These are phyloP conservation scores for Andrena minutula DNA, from an alignment of 2,888 invertebrate species.

Conservation along the genomic window DNA sequence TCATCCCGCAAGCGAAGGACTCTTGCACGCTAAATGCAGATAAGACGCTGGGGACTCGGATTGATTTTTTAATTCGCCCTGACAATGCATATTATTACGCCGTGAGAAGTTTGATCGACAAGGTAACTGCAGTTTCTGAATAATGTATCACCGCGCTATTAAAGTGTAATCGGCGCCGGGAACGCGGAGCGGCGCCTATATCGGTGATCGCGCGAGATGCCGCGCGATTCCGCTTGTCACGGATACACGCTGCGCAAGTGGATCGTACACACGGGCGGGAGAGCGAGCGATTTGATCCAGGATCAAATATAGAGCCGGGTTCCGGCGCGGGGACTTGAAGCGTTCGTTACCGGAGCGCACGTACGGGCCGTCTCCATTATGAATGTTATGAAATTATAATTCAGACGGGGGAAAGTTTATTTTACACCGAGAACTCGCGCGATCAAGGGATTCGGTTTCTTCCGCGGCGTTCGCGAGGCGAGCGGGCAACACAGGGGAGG, in stretches of 20 bases:
- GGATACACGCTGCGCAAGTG: constrained; percentile 18
- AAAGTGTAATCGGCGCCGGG: constrained; percentile 66
- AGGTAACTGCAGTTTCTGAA: constrained; percentile 67
- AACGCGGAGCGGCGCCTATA: constrained; percentile 36
- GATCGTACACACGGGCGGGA: constrained; percentile 18
- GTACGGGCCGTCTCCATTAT: constrained; percentile 40
- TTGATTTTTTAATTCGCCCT: constrained; percentile 49
- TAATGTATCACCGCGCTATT: constrained; percentile 65
- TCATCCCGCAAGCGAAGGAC: constrained; percentile 17
- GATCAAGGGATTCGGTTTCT: neutral
- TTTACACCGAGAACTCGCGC: constrained; percentile 9
- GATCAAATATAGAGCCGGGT: constrained; percentile 34
- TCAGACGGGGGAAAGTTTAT: constrained; percentile 17
- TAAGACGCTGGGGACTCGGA: constrained; percentile 25
- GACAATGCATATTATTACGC: constrained; percentile 63
- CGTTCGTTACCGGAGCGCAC: constrained; percentile 19
- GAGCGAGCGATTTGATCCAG: neutral
- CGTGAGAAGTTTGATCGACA: constrained; percentile 58
- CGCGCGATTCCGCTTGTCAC: constrained; percentile 11
- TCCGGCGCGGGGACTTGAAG: constrained; percentile 23
- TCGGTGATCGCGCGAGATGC: constrained; percentile 26
- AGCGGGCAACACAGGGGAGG: neutral
- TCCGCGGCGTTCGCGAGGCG: neutral
- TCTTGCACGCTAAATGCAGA: constrained; percentile 49
- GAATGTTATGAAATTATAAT: constrained; percentile 47